phyloP scores from a whole-genome alignment of 2,888 invertebrate species.

The Odontothrips loti region DNA sequence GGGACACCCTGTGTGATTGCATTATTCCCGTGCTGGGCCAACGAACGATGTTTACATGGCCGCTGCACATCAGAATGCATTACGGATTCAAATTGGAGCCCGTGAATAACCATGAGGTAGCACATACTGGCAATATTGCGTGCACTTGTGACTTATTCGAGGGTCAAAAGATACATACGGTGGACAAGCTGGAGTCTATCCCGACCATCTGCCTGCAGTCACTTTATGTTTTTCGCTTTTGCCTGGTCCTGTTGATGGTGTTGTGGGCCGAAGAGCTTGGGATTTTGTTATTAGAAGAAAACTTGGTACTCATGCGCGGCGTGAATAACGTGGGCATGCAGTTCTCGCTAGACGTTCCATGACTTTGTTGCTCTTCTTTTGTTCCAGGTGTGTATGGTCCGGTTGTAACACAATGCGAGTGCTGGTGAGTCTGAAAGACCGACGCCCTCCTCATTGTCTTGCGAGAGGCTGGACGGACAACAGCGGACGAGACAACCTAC shows the following conservation, averaged over 20 bases:
- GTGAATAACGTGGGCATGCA: not conserved
- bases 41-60: constrained; percentile 3
- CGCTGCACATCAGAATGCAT: not conserved
- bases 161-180: no score
- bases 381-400: not conserved
- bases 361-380: not conserved
- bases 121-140: not conserved
- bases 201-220: no score
- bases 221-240: no score
- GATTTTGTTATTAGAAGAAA: not conserved
- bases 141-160: no score
- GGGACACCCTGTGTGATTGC: no score
- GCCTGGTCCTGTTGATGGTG: no score
- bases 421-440: not conserved
- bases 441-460: not conserved
- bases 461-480: no score
- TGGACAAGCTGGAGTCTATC: no score
- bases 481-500: no score
- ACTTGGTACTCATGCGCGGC: not conserved
- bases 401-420: not conserved
- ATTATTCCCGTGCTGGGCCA: not conserved
- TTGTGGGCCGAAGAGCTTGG: not conserved
- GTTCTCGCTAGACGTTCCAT: not conserved
- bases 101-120: not conserved
- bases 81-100: not conserved